Percentiles rank a stretch among this genome's conserved stretches.
Conservation (phyloP, 2,888 invertebrate genomes). For the Drosophila neotestacea region DNA sequence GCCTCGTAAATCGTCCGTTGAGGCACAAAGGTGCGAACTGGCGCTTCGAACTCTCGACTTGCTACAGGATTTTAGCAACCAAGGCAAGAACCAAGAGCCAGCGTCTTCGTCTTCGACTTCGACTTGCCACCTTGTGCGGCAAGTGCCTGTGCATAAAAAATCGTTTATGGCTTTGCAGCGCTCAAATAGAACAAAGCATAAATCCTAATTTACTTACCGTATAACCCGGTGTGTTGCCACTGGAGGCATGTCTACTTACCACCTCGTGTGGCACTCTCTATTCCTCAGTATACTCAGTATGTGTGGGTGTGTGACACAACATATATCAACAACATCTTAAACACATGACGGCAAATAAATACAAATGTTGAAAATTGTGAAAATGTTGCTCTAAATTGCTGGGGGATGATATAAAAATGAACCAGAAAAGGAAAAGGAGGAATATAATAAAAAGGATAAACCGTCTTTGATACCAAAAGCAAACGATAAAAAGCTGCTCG, state of each 20-base stretch:
- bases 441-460: slow-evolving; percentile 30
- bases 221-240: slow-evolving; percentile 59
- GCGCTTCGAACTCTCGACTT: slow-evolving; percentile 41
- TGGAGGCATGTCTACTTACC: slow-evolving; percentile 51
- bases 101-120: slow-evolving; percentile 25
- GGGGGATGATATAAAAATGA: slow-evolving; percentile 29
- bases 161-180: slow-evolving; percentile 78
- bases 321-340: slow-evolving; percentile 79
- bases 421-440: not conserved
- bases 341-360: slow-evolving; percentile 79
- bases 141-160: slow-evolving; percentile 77
- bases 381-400: slow-evolving; percentile 69
- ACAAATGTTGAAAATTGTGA: slow-evolving; percentile 75
- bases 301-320: slow-evolving; percentile 57
- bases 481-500: slow-evolving; percentile 50
- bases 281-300: slow-evolving; percentile 11
- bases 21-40: slow-evolving; percentile 74
- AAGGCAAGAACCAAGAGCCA: not conserved
- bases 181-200: slow-evolving; percentile 80
- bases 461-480: slow-evolving; percentile 35
- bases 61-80: slow-evolving; percentile 27
- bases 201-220: slow-evolving; percentile 79
- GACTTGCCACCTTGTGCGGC: slow-evolving; percentile 35
- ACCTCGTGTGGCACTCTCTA: slow-evolving; percentile 14
- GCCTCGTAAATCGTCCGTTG: slow-evolving; percentile 71